These are phyloP conservation scores for Papilio xuthus DNA, from an alignment of 1,140 invertebrate genomes.

Conservation along the genomic window DNA sequence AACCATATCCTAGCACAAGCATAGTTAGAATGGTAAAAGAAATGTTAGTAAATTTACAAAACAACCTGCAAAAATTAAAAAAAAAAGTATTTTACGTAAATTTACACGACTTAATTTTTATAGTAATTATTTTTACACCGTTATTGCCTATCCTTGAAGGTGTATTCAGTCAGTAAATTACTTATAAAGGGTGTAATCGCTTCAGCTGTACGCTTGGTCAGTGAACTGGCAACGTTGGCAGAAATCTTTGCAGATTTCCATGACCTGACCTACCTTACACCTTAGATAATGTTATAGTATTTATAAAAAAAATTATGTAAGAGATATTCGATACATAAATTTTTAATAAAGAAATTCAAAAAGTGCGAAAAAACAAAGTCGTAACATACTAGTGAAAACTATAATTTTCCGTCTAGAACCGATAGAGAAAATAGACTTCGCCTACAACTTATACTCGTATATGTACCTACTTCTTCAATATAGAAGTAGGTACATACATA, in stretches of 20 bases:
- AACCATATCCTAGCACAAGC: too few species aligned
- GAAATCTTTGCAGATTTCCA: not conserved
- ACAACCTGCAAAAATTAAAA: too few species aligned
- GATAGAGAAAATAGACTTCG: too few species aligned
- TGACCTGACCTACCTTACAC: slow-evolving; percentile 15
- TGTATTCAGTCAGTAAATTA: slow-evolving; percentile 9
- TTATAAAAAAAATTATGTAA: not conserved
- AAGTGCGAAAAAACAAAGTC: too few species aligned
- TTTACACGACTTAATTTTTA: not conserved
- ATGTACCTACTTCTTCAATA: too few species aligned
- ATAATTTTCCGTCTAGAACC: not conserved
- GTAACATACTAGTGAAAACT: too few species aligned
- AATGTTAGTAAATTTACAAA: too few species aligned
- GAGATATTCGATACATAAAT: not conserved
- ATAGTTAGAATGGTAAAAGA: too few species aligned
- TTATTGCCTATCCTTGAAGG: slow-evolving; percentile 11
- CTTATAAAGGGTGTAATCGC: slow-evolving; percentile 16
- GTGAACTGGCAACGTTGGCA: not conserved
- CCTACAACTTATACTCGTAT: too few species aligned
- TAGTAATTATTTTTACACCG: slow-evolving; percentile 3
- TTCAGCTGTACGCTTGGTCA: not conserved
- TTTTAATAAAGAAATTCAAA: not conserved
- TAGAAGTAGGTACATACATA: too few species aligned
- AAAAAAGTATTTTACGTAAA: not conserved
- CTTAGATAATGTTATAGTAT: not conserved